Evolutionary conservation across 2,888 invertebrate genomes (phyloP).

Genomic region (Acronicta leporina): DNA sequence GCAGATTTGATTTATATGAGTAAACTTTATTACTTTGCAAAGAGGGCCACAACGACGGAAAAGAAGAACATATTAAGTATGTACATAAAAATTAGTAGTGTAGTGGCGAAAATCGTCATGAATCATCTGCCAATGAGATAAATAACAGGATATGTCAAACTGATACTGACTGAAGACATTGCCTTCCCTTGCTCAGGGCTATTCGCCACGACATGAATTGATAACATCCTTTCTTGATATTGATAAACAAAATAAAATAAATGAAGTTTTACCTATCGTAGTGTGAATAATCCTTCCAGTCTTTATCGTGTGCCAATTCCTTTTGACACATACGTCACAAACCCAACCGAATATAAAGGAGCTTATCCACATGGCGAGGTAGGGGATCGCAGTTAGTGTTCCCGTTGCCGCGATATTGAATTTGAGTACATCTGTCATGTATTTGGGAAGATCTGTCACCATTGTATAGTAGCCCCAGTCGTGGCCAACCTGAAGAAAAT

Average conservation of each 20-base stretch:
- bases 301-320: constrained; percentile 88
- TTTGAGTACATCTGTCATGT: constrained; percentile 91
- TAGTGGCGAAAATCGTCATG: too few species aligned
- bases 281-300: constrained; percentile 91
- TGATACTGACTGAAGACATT: too few species aligned
- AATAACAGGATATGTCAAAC: too few species aligned
- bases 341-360: constrained; percentile 91
- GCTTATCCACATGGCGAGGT: constrained; percentile 91
- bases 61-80: too few species aligned
- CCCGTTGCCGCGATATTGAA: constrained; percentile 91
- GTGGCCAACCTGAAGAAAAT: constrained; percentile 78
- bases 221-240: background rate
- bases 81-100: too few species aligned
- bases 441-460: constrained; percentile 92
- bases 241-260: background rate
- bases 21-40: too few species aligned
- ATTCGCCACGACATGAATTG: too few species aligned
- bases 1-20: too few species aligned
- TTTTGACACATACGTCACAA: constrained; percentile 91
- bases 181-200: too few species aligned
- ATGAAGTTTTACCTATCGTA: constrained; percentile 89
- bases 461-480: constrained; percentile 93
- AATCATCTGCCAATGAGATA: too few species aligned
- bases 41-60: too few species aligned
- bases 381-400: constrained; percentile 90